A percentile compares a stretch with the other conserved stretches of the same genome.
Conservation (phyloP, 2,888 invertebrate genomes). For the Vanessa cardui region DNA sequence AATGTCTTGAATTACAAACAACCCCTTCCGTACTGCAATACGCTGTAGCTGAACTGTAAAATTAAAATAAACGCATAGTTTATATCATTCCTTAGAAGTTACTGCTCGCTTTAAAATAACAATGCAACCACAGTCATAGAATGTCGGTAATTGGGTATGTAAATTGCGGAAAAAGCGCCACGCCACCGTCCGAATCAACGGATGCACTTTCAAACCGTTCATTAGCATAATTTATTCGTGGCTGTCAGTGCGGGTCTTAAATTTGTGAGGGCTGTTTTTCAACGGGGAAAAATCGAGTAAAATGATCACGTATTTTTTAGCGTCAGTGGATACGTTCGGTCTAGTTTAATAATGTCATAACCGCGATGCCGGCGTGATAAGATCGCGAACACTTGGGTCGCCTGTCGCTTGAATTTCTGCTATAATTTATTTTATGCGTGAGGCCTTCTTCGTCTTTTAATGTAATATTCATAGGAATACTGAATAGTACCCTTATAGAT, state of each 20-base stretch:
- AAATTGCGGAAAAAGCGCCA: constrained; percentile 65
- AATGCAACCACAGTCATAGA: constrained; percentile 38
- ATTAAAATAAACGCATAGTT: constrained; percentile 4
- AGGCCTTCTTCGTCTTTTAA: constrained; percentile 49
- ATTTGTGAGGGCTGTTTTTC: constrained; percentile 77
- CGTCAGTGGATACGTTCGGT: constrained; percentile 56
- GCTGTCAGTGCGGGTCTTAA: constrained; percentile 78
- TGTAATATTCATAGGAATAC: constrained; percentile 16
- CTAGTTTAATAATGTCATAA: constrained; percentile 80
- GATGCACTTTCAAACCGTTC: constrained; percentile 78
- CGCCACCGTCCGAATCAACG: constrained; percentile 71
- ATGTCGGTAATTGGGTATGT: constrained; percentile 63
- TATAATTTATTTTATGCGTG: constrained; percentile 73
- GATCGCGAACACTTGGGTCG: constrained; percentile 59
- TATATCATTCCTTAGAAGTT: constrained; percentile 18
- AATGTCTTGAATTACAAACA: constrained; percentile 1
- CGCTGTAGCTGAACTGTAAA: not conserved
- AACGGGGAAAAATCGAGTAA: constrained; percentile 70
- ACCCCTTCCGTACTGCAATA: constrained; percentile 6
- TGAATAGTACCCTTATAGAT: not conserved
- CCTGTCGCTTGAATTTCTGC: constrained; percentile 61
- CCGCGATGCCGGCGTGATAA: constrained; percentile 63
- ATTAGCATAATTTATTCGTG: constrained; percentile 81
- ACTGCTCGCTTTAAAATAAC: constrained; percentile 22
- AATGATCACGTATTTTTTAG: constrained; percentile 80